Conservation (phyloP, 2,113 vertebrate genomes). For the Grantiella picta region DNA sequence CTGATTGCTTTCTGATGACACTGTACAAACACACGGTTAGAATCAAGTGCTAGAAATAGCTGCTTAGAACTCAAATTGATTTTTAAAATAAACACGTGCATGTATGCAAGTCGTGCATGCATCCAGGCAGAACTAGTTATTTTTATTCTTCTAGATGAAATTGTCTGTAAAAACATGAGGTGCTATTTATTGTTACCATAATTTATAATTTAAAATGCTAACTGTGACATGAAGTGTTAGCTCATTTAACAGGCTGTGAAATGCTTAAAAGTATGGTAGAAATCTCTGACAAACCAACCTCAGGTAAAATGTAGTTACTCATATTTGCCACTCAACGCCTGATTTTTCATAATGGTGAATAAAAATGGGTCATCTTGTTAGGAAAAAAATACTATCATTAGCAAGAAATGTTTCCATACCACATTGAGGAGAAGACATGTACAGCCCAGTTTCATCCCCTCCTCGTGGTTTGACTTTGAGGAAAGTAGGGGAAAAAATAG, state of each 20-base stretch:
- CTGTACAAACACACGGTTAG: background rate
- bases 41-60: background rate
- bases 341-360: background rate
- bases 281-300: background rate
- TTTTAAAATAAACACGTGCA: slow-evolving; percentile 16
- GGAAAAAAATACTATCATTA: background rate
- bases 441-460: background rate
- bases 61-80: background rate
- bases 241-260: slow-evolving; percentile 10
- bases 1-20: background rate
- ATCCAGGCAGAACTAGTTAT: background rate
- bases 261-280: background rate
- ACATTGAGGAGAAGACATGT: background rate
- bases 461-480: background rate
- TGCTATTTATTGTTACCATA: slow-evolving; percentile 16
- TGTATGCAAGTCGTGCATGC: background rate
- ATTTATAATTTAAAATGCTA: slow-evolving; percentile 35
- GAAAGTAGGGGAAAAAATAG: background rate
- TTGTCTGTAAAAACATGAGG: slow-evolving; percentile 29
- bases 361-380: background rate
- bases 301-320: background rate
- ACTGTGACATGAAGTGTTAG: background rate
- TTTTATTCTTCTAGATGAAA: slow-evolving; percentile 35
- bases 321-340: background rate
- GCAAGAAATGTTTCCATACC: background rate